phyloP scores from a whole-genome alignment of 2,888 invertebrate species.

The Philereme transversata region DNA sequence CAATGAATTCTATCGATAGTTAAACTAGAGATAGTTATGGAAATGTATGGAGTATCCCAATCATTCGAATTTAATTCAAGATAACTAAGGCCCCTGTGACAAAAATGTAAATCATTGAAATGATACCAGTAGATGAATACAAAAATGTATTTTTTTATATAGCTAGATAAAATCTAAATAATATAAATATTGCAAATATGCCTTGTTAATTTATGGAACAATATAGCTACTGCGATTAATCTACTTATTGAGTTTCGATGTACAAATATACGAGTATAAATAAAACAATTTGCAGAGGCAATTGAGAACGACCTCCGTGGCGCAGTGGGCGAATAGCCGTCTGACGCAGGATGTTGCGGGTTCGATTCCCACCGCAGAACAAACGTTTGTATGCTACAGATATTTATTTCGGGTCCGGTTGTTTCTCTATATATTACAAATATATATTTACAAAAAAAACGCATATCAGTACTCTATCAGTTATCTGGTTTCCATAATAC shows the following conservation, averaged over 20 bases:
- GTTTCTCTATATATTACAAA: too few relatives aligned
- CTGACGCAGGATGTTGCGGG: too few relatives aligned
- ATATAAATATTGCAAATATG: neutral
- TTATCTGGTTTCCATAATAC: too few relatives aligned
- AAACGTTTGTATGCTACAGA: too few relatives aligned
- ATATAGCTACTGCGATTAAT: neutral
- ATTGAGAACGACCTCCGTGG: too few relatives aligned
- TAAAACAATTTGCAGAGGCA: constrained; percentile 2
- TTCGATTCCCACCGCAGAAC: too few relatives aligned
- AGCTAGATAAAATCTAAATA: neutral
- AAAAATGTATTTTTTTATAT: neutral
- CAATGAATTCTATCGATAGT: constrained; percentile 57
- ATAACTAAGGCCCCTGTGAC: constrained; percentile 43
- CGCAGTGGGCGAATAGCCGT: too few relatives aligned
- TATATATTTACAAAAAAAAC: too few relatives aligned
- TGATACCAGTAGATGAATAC: neutral
- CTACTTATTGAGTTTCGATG: constrained; percentile 19
- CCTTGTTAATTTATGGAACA: neutral
- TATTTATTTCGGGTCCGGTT: too few relatives aligned
- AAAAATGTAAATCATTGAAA: constrained; percentile 22
- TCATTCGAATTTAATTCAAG: constrained; percentile 48
- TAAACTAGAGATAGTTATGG: constrained; percentile 58
- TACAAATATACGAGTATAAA: constrained; percentile 16
- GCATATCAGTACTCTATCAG: too few relatives aligned
- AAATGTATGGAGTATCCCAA: constrained; percentile 38